phyloP scores from a whole-genome alignment of 1,140 invertebrate species.

The Rhyacophila brunnea region DNA sequence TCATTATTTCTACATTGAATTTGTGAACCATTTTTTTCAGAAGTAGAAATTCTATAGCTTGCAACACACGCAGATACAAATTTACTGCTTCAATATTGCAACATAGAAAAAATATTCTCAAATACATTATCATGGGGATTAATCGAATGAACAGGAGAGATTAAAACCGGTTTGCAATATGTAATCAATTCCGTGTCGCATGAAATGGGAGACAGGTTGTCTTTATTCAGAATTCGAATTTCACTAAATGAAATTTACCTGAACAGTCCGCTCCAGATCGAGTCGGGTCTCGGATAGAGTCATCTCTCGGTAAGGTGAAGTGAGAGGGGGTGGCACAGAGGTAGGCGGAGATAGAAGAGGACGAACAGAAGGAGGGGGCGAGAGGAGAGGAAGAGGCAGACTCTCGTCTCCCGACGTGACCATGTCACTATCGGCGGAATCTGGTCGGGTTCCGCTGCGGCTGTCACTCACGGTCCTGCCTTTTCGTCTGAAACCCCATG shows the following conservation, averaged over 20 bases:
- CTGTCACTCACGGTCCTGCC: constrained; percentile 63
- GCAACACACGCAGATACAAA: too few species aligned
- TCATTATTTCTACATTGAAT: too few species aligned
- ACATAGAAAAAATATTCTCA: too few species aligned
- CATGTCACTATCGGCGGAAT: constrained; percentile 72
- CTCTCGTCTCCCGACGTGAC: constrained; percentile 55
- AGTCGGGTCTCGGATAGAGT: constrained; percentile 7
- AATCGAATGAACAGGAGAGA: too few species aligned
- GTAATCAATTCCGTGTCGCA: too few species aligned
- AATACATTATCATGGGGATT: too few species aligned
- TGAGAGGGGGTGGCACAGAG: background rate
- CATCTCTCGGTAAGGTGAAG: constrained; percentile 1
- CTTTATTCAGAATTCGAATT: too few species aligned
- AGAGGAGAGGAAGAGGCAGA: background rate
- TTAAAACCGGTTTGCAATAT: too few species aligned
- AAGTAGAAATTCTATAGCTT: too few species aligned
- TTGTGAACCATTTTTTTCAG: too few species aligned
- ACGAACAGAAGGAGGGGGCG: background rate
- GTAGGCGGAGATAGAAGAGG: background rate
- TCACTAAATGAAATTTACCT: constrained; percentile 1
- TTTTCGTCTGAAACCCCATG: constrained; percentile 60
- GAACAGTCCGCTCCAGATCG: constrained; percentile 7
- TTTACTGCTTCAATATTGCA: too few species aligned
- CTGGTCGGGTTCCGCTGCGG: constrained; percentile 61
- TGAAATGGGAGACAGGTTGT: too few species aligned